These are phyloP conservation scores for Bimastos eiseni DNA, from an alignment of 2,888 invertebrate genomes.

Conservation along the genomic window DNA sequence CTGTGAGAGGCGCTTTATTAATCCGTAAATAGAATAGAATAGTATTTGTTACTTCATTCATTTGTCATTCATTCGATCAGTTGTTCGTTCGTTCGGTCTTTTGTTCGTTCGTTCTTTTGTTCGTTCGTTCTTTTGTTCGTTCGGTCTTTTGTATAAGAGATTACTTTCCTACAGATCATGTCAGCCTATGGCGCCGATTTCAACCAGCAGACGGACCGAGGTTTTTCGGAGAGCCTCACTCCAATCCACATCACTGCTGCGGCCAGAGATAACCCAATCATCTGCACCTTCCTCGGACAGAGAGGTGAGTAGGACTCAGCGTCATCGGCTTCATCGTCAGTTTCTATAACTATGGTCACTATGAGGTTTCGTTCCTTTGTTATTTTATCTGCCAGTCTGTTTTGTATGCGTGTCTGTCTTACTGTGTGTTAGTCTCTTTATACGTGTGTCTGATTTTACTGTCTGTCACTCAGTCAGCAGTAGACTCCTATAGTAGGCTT, in stretches of 20 bases:
- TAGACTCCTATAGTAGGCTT: too few relatives aligned
- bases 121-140: background rate
- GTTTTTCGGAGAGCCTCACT: slow-evolving; percentile 49
- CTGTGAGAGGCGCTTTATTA: background rate
- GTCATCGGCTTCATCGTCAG: background rate
- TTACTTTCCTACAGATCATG: slow-evolving; percentile 45
- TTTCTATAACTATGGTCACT: background rate
- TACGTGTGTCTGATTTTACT: background rate
- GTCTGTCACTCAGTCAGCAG: background rate
- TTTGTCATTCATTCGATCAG: background rate
- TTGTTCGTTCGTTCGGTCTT: background rate
- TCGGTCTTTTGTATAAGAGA: background rate
- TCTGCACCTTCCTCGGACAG: slow-evolving; percentile 59
- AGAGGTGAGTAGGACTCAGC: slow-evolving; percentile 54
- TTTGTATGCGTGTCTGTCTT: too few relatives aligned
- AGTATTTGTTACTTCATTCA: background rate
- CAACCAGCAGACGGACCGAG: slow-evolving; percentile 49
- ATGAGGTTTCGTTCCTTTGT: background rate
- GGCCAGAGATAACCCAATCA: slow-evolving; percentile 54
- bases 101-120: background rate
- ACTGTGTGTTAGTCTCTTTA: too few relatives aligned
- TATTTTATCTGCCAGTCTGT: too few relatives aligned
- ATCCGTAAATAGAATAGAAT: too few relatives aligned
- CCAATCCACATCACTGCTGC: slow-evolving; percentile 60
- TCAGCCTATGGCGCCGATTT: slow-evolving; percentile 60